Base-by-base conservation (phyloP, 2,113 vertebrate genomes). In the Peromyscus californicus region DNA sequence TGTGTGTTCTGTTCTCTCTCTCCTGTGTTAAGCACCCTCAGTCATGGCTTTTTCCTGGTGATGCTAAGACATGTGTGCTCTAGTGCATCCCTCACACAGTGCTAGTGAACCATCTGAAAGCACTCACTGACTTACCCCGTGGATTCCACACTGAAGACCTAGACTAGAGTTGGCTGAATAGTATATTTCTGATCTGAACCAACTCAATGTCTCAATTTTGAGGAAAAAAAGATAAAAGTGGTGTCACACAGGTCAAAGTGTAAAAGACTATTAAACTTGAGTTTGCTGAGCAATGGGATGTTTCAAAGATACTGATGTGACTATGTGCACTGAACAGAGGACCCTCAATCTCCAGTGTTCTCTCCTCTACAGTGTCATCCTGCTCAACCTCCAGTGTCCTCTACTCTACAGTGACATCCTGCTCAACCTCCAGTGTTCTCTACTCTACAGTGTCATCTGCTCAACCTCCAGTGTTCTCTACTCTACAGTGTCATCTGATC, bases 331-430 rank as follows among this genome's bases (percentile, higher is more conserved):
- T 61, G 22, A 85, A 61, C 6, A 0, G 42, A 93, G 22, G 15
- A 33, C 24, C 45, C 33, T 59, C 9, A 22, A 5, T 29, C 10
- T 48, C 1, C 9, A 33, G 17, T 39, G 7, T 15, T 84, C 54
- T 85, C 54, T 10, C 3, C 4, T 12, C 5, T 0, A 3, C 6
- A 57, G 21, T 11, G 8, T 11, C 48, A 33, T 15, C 45, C 24
- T 54, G 3, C 39, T 31, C 24, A 21, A 4, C 26, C 36, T 12
- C 45, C 45, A 48, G 45, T 48, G 5, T 15, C 79, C 54, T 85
- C 54, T 10, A 9, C 7, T 0, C 5, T 4, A 57, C 11, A 84
- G 21, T 11, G 6, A 8, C 39, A n/a, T 15, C 54, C 24, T 54
- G 4, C 39, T 31, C 24, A 48, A 48, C 45, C 45, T 48, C 45